Evolutionary conservation across 2,888 invertebrate species (phyloP).

Genomic region (Lissocephala sabroskyi): DNA sequence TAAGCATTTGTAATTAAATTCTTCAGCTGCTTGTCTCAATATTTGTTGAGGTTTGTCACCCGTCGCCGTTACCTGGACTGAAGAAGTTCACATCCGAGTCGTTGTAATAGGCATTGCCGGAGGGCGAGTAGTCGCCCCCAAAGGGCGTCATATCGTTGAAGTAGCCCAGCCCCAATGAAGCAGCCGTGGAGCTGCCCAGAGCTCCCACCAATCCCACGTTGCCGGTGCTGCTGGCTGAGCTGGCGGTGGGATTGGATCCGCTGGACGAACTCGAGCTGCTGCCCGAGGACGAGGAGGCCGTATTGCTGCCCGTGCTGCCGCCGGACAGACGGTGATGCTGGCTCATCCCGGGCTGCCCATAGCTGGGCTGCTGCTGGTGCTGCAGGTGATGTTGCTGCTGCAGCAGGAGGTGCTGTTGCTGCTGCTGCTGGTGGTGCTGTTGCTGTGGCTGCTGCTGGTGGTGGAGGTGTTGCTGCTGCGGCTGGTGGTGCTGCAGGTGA

Average conservation of each 20-base stretch:
- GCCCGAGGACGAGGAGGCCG: constrained; percentile 53
- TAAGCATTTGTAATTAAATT: constrained; percentile 53
- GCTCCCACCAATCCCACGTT: constrained; percentile 44
- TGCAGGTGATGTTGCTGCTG: constrained; percentile 20
- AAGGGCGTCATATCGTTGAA: constrained; percentile 68
- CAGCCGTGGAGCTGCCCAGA: constrained; percentile 55
- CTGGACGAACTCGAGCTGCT: constrained; percentile 49
- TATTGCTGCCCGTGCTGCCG: constrained; percentile 66
- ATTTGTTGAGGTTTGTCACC: constrained; percentile 37
- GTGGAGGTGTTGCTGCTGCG: constrained; percentile 20
- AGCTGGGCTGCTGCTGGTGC: constrained; percentile 32
- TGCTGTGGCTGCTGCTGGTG: constrained; percentile 34
- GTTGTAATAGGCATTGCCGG: constrained; percentile 66
- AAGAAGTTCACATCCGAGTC: constrained; percentile 72
- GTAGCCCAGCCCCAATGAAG: constrained; percentile 64
- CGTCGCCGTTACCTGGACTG: constrained; percentile 65
- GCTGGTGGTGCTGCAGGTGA: constrained; percentile 22
- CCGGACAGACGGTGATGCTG: constrained; percentile 68
- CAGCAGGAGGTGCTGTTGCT: constrained; percentile 26
- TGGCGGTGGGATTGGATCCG: constrained; percentile 38
- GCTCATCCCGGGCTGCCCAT: neutral
- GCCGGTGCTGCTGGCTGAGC: constrained; percentile 9
- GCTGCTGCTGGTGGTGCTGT: constrained; percentile 22
- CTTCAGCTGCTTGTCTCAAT: constrained; percentile 18
- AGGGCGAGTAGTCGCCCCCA: constrained; percentile 66